phyloP scores from a whole-genome alignment of 2,797 vertebrate species.

The Peromyscus eremicus region DNA sequence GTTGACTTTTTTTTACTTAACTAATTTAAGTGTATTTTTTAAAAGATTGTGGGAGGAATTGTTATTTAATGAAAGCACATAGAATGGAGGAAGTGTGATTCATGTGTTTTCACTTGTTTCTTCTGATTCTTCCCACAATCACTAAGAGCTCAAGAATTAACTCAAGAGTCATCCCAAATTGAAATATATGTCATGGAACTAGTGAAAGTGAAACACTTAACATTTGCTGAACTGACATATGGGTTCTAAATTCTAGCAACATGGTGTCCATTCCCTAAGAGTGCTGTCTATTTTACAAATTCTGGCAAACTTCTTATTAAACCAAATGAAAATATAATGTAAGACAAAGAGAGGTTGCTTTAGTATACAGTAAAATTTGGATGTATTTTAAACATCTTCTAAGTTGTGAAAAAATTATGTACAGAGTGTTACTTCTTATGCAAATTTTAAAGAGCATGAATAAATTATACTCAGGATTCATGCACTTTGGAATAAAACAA shows the following conservation, averaged over 20 bases:
- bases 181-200: constrained; percentile 16
- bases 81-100: constrained; percentile 18
- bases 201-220: constrained; percentile 39
- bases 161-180: constrained; percentile 29
- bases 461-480: constrained; percentile 20
- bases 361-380: background rate
- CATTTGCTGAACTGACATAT: constrained; percentile 65
- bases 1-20: background rate
- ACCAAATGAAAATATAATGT: constrained; percentile 41
- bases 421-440: background rate
- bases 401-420: background rate
- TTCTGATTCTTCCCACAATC: background rate
- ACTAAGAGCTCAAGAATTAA: background rate
- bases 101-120: constrained; percentile 11
- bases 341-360: background rate
- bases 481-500: constrained; percentile 42
- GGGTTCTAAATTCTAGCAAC: constrained; percentile 60
- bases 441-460: constrained; percentile 18
- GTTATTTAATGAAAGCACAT: constrained; percentile 10
- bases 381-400: constrained; percentile 45
- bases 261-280: constrained; percentile 13
- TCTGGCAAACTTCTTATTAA: constrained; percentile 23
- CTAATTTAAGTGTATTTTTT: background rate
- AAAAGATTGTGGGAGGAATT: background rate
- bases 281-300: background rate